Base-by-base conservation (phyloP, 1,140 invertebrate genomes). In the Orius laevigatus region DNA sequence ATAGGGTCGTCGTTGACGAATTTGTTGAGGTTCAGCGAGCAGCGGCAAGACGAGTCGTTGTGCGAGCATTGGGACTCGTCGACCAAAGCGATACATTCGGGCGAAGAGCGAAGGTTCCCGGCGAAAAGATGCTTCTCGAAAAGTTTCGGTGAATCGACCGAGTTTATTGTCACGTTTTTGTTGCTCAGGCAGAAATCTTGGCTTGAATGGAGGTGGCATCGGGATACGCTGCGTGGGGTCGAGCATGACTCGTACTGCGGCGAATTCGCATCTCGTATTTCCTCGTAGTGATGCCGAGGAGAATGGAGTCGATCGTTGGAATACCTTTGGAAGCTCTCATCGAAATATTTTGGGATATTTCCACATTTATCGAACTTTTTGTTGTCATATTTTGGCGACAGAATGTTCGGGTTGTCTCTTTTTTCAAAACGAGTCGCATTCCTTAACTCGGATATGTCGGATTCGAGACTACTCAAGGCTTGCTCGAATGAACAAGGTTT, bases 31-130 rank as follows among this genome's bases (percentile, higher is more conserved):
- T 16, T 47, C 9, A 38, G 15, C 11, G 46, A 52, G 34, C 50
- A 52, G 11, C 40, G 34, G 34, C 50, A 52, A 5, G 50, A 52
- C 6, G 50, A 44, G 34, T 52, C 50, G 19, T 47, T 52, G 32
- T 52, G 50, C 5, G 38, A 48, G 39, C 50, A 52, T 20, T 35
- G 50, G 10, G 50, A 52, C 20, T 52, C 50, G 32, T 52, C 50
- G 6, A 52, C 50, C 5, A 52, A 32, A 5, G 45, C 41, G 18
- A 52, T 48, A 36, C 50, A 42, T 31, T 52, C 50, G 5, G 46
- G 50, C 4, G 50, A 52, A n/a, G 19, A 19, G n/a, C 43, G 43
- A n/a, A 45, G 5, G 43, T 31, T 45, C 36, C 35, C 10, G 8
- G 36, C 38, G 33, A 39, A 41, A n/a, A 39, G 15, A 14, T 35